phyloP scores from a whole-genome alignment of 1,140 invertebrate species.

The Caerostris extrusa region DNA sequence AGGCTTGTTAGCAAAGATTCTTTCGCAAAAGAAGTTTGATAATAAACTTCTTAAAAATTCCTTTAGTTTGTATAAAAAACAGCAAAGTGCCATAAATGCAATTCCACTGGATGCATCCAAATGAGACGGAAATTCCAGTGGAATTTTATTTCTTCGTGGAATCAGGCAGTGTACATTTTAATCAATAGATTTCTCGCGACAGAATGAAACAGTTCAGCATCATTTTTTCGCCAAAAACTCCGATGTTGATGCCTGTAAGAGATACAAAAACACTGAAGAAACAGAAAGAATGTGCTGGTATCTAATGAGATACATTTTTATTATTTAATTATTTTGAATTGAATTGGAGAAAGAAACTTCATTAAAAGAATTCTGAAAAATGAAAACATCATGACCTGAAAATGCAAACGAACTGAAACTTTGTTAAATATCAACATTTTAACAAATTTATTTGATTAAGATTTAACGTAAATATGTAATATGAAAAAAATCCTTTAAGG shows the following conservation, averaged over 20 bases:
- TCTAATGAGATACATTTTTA: slow-evolving; percentile 6
- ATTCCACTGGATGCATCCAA: background rate
- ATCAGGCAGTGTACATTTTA: background rate
- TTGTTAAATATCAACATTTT: no score
- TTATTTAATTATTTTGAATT: no score
- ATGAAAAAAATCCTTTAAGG: no score
- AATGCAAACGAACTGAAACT: no score
- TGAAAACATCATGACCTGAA: no score
- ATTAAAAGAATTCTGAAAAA: no score
- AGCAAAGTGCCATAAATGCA: background rate
- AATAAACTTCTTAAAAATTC: background rate
- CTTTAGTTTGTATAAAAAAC: background rate
- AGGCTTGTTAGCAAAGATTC: background rate
- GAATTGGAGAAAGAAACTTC: no score
- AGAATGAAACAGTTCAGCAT: background rate
- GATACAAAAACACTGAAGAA: background rate
- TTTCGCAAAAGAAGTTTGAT: background rate
- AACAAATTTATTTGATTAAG: no score
- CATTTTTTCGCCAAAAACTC: background rate
- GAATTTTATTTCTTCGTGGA: background rate
- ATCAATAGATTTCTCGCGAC: background rate
- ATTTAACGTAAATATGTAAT: no score
- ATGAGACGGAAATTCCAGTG: background rate
- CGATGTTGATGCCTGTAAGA: no score
- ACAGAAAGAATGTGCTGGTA: background rate